phyloP scores from a whole-genome alignment of 2,888 invertebrate genomes.

The Trichogramma evanescens region DNA sequence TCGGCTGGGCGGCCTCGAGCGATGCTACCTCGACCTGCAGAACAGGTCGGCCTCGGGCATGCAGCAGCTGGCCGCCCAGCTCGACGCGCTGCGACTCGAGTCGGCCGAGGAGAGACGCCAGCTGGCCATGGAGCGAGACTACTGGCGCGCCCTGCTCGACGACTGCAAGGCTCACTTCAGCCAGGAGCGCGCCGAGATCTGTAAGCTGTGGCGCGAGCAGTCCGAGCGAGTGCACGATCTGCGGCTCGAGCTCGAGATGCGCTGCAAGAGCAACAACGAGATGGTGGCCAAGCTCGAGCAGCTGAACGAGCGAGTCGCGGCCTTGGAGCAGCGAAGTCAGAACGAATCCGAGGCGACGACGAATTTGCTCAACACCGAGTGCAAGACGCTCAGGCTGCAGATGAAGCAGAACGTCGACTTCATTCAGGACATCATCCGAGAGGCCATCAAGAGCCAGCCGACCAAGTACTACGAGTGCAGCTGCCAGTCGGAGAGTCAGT shows the following conservation, averaged over 20 bases:
- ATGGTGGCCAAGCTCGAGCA: conserved; percentile 47
- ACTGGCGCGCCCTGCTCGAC: conserved; percentile 31
- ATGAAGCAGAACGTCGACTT: conserved; percentile 30
- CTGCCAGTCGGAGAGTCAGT: neutral
- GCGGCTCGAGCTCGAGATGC: conserved; percentile 52
- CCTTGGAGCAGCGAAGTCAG: conserved; percentile 44
- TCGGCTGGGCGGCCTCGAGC: conserved; percentile 27
- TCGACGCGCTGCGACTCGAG: conserved; percentile 25
- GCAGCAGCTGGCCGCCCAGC: conserved; percentile 26
- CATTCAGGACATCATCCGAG: conserved; percentile 29
- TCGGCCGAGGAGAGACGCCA: conserved; percentile 23
- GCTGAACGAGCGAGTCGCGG: conserved; percentile 51
- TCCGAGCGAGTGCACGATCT: conserved; percentile 46
- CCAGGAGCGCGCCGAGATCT: conserved; percentile 42
- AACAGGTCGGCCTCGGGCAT: conserved; percentile 25
- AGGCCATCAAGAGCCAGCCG: conserved; percentile 7
- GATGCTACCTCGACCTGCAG: conserved; percentile 24
- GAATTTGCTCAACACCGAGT: conserved; percentile 20
- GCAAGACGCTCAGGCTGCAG: conserved; percentile 30
- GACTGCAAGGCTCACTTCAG: conserved; percentile 41
- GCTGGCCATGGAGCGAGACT: conserved; percentile 12
- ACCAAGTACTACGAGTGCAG: neutral
- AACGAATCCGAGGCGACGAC: conserved; percentile 18
- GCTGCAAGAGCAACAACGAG: conserved; percentile 46
- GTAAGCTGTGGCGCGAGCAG: conserved; percentile 45